Base-by-base conservation (phyloP, 1,140 invertebrate genomes). In the Drosophila setifemur region DNA sequence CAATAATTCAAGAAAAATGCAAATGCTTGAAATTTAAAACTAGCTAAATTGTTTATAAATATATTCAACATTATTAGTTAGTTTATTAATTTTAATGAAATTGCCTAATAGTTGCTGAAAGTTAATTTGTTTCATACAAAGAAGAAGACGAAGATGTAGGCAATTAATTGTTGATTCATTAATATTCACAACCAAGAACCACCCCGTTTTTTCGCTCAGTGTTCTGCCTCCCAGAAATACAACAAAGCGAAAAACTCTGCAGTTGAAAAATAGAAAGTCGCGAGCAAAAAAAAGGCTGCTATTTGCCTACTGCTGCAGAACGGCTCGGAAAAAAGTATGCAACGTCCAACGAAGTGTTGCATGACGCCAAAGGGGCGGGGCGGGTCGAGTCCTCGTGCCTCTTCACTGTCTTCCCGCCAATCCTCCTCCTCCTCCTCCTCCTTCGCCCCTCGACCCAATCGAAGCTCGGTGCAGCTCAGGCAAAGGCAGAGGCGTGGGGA, bases 281-380 rank as follows among this genome's bases (percentile, higher is more conserved):
- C 69, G 69, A 63, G 23, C 47, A 66, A 50, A 45, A 54, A 45
- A 54, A 79, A 57, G 53, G 42, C 31, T 60, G 31, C 40, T 72
- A 71, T 81, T 75, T 73, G 70, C 73, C 52, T 83, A 54, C 72
- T 72, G 63, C 50, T 42, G 45, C 44, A 61, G 66, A 78, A 73
- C 19, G 33, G 40, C 63, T 50, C 50, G 42, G 35, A 37, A 73
- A 60, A 54, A 60, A 76, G 66, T 57, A 49, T 68, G 42, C 68
- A 55, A 50, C 53, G 55, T 53, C 31, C 55, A 64, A 29, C 49
- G 53, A 55, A 73, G 70, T 63, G 60, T 73, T 73, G 70, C 70
- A 73, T 73, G 69, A 73, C 69, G 69, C 69, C 60, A 73, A 73
- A 73, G 70, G 70, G 69, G 70, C 58, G 49, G 47, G 12, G 14